Evolutionary conservation across 2,113 vertebrate genomes (phyloP).

Genomic region (Gracilinanus agilis): DNA sequence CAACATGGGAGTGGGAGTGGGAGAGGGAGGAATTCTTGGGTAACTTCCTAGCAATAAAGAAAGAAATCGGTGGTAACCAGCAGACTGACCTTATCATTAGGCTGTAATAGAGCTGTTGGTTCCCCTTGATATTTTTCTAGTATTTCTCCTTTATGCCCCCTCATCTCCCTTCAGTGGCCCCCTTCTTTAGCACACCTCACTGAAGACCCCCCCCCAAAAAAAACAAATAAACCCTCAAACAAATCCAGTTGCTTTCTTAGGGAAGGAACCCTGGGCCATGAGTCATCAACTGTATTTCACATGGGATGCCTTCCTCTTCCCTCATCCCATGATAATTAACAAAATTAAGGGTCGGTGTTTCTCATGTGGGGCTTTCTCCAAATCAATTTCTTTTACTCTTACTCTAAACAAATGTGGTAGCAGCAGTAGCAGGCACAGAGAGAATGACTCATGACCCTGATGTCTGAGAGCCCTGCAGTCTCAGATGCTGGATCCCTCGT

Average conservation of each 20-base stretch:
- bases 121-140: not conserved
- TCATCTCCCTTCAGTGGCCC: not conserved
- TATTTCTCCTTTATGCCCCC: not conserved
- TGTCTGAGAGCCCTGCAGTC: slow-evolving; percentile 63
- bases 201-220: not conserved
- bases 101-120: not conserved
- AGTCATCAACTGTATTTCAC: not conserved
- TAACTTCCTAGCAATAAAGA: not conserved
- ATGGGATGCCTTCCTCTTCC: slow-evolving; percentile 16
- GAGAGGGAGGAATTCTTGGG: not conserved
- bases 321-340: slow-evolving; percentile 29
- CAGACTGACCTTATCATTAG: not conserved
- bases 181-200: not conserved
- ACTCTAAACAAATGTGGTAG: slow-evolving; percentile 40
- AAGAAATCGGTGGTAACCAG: not conserved
- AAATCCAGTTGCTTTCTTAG: not conserved
- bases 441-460: slow-evolving; percentile 68
- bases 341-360: not conserved
- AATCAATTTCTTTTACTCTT: slow-evolving; percentile 60
- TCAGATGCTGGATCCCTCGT: slow-evolving; percentile 55
- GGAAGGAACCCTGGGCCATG: not conserved
- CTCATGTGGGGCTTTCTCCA: not conserved
- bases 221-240: not conserved
- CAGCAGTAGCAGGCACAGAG: not conserved
- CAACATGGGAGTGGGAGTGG: too few species aligned